A percentile compares a stretch with the other conserved stretches of the same genome.
phyloP scores from a whole-genome alignment of 92 coral and sea anemone species.

The Montipora capitata region DNA sequence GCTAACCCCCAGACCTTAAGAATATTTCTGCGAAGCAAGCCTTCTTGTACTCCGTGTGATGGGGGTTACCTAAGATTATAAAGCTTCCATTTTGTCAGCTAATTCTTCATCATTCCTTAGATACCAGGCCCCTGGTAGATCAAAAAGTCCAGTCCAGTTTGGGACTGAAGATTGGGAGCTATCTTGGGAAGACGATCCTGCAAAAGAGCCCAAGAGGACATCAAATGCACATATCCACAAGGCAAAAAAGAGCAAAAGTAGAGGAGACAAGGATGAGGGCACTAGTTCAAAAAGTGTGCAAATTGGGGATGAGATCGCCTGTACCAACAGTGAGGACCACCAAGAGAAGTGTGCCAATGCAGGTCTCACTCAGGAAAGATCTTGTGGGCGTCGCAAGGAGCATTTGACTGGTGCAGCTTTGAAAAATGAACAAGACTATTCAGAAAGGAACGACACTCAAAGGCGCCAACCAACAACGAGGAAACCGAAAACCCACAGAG shows the following conservation, averaged over 20 bases:
- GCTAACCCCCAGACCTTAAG: too few species aligned
- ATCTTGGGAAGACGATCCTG: slow-evolving; percentile 68
- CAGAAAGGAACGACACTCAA: slow-evolving; percentile 5
- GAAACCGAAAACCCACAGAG: background rate
- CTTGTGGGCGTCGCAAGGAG: background rate
- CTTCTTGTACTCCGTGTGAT: too few species aligned
- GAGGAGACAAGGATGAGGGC: slow-evolving; percentile 14
- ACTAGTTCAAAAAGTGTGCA: background rate
- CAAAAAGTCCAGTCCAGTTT: slow-evolving; percentile 78
- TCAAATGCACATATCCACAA: slow-evolving; percentile 12
- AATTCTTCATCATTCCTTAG: slow-evolving; percentile 43
- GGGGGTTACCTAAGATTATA: too few species aligned
- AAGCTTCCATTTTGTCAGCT: too few species aligned
- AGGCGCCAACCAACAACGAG: background rate
- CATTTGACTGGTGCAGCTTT: background rate
- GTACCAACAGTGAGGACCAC: background rate
- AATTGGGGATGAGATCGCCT: background rate
- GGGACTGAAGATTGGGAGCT: slow-evolving; percentile 81
- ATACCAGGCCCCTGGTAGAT: slow-evolving; percentile 92
- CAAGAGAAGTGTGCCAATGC: slow-evolving; percentile 4
- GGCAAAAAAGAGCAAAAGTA: slow-evolving; percentile 22
- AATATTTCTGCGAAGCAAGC: too few species aligned
- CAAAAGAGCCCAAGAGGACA: background rate
- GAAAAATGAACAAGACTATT: background rate
- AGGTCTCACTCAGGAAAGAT: background rate